These are phyloP conservation scores for Poecilus cupreus DNA, from an alignment of 2,888 invertebrate genomes.

Conservation along the genomic window DNA sequence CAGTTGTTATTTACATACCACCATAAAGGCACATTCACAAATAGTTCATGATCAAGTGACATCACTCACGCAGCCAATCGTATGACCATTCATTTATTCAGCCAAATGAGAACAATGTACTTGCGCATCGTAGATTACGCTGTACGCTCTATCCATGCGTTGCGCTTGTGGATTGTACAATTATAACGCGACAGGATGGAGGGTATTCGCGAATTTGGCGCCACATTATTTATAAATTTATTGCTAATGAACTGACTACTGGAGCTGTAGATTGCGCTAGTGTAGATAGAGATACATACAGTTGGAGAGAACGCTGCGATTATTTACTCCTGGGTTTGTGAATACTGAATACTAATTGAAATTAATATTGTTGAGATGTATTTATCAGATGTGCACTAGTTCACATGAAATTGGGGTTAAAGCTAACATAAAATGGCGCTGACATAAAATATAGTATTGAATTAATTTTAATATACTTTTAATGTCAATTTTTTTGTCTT, in stretches of 20 bases:
- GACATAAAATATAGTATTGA: no score
- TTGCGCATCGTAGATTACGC: not conserved
- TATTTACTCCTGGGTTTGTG: not conserved
- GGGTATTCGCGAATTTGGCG: not conserved
- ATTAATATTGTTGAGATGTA: slow-evolving; percentile 4
- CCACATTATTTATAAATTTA: slow-evolving; percentile 27
- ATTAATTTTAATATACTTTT: no score
- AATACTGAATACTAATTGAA: slow-evolving; percentile 22
- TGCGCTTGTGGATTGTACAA: not conserved
- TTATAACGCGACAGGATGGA: not conserved
- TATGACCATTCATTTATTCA: not conserved
- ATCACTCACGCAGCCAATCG: not conserved
- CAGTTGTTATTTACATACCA: not conserved
- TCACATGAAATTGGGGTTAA: not conserved
- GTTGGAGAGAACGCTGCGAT: not conserved
- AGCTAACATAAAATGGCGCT: no score
- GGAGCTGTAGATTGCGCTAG: not conserved
- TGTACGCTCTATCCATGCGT: not conserved
- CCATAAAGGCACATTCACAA: not conserved
- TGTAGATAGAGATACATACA: not conserved
- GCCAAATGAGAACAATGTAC: not conserved
- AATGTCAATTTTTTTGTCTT: no score
- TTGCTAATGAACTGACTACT: slow-evolving; percentile 27
- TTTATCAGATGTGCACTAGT: no score
- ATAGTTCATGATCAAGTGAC: not conserved